These are phyloP conservation scores for Sturmia bella DNA, from an alignment of 2,888 invertebrate species.

Conservation along the genomic window DNA sequence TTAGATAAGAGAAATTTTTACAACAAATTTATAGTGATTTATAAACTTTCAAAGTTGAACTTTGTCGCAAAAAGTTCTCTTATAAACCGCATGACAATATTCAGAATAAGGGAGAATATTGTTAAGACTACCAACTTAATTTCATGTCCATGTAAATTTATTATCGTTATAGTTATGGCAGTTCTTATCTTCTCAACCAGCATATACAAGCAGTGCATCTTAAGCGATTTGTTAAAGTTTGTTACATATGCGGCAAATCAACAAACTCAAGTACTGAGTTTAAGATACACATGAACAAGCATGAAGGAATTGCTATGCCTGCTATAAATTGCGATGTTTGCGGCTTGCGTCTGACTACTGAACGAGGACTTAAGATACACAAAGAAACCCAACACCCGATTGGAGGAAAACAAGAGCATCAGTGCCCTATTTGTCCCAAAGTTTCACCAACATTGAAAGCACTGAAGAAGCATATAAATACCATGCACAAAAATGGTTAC, in stretches of 20 bases:
- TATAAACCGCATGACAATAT: too few relatives aligned
- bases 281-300: slow-evolving; percentile 78
- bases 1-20: too few relatives aligned
- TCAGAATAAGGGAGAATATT: too few relatives aligned
- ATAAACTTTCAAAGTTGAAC: too few relatives aligned
- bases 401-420: slow-evolving; percentile 75
- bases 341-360: slow-evolving; percentile 76
- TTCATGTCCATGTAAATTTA: neutral
- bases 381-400: slow-evolving; percentile 78
- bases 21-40: too few relatives aligned
- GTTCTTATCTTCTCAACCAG: slow-evolving; percentile 30
- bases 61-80: too few relatives aligned
- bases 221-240: slow-evolving; percentile 57
- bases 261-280: slow-evolving; percentile 79
- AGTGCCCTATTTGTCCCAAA: slow-evolving; percentile 79
- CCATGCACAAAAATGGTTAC: slow-evolving; percentile 78
- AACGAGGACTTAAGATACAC: slow-evolving; percentile 78
- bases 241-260: slow-evolving; percentile 76
- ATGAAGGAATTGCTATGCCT: slow-evolving; percentile 77
- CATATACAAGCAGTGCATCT: slow-evolving; percentile 56
- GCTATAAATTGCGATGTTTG: slow-evolving; percentile 80
- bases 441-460: slow-evolving; percentile 79
- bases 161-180: slow-evolving; percentile 51
- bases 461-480: slow-evolving; percentile 79
- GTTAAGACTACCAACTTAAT: too few relatives aligned